Conservation (phyloP, 2,797 vertebrate genomes). For the Trachops cirrhosus region DNA sequence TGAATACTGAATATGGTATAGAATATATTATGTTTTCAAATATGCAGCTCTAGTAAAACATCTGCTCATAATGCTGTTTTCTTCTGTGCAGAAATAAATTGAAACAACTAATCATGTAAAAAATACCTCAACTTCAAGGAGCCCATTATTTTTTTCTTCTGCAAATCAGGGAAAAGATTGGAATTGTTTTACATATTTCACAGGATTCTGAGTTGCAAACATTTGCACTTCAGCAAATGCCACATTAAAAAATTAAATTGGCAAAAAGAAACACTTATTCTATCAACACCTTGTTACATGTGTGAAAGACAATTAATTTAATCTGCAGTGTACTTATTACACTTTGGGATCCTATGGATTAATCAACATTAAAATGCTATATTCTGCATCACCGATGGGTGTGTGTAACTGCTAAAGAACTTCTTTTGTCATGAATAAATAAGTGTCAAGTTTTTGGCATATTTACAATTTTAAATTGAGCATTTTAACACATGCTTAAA, state of each 20-base stretch:
- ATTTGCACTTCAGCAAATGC: constrained; percentile 22
- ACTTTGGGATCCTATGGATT: neutral
- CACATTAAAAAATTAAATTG: constrained; percentile 52
- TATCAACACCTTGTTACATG: neutral
- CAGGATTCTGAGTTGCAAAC: neutral
- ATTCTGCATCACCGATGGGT: neutral
- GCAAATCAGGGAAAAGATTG: neutral
- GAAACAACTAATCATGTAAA: constrained; percentile 29
- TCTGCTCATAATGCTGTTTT: neutral
- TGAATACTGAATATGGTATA: neutral
- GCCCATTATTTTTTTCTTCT: constrained; percentile 7
- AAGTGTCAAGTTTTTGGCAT: neutral
- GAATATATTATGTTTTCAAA: constrained; percentile 54
- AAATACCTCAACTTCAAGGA: constrained; percentile 2
- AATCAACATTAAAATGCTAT: neutral
- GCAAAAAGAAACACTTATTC: constrained; percentile 10
- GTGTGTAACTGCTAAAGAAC: neutral
- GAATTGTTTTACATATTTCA: constrained; percentile 62
- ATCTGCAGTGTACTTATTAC: constrained; percentile 46
- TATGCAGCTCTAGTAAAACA: neutral
- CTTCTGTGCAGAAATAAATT: constrained; percentile 2
- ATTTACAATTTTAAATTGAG: constrained; percentile 30
- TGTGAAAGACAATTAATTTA: constrained; percentile 63
- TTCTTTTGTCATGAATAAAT: constrained; percentile 17
- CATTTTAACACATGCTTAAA: constrained; percentile 39